Conservation (phyloP, 2,797 vertebrate genomes). For the Alca torda region DNA sequence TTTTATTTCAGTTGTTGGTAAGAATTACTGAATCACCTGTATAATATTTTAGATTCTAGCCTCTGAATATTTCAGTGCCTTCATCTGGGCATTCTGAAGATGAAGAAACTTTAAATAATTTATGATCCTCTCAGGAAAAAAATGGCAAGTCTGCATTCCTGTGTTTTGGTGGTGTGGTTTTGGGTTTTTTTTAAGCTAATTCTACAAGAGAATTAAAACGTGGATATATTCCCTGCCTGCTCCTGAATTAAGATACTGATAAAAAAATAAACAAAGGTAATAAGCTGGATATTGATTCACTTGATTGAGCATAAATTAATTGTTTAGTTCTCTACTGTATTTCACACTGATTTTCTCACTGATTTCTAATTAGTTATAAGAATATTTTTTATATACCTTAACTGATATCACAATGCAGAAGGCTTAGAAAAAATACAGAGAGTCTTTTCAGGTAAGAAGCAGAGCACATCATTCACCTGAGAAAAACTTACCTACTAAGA, state of each 20-base stretch:
- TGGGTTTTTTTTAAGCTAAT: not conserved
- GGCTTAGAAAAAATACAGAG: not conserved
- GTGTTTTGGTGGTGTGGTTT: not conserved
- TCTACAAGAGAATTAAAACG: not conserved
- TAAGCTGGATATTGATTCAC: not conserved
- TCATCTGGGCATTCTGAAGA: slow-evolving; percentile 30
- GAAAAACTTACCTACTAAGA: not conserved
- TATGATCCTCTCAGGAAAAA: not conserved
- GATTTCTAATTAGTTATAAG: not conserved
- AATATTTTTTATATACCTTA: not conserved
- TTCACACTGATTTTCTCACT: not conserved
- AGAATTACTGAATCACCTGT: not conserved
- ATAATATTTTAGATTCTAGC: not conserved
- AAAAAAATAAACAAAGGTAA: not conserved
- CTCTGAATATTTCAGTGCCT: not conserved
- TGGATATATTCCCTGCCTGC: not conserved
- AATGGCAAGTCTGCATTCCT: not conserved
- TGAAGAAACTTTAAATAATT: slow-evolving; percentile 46
- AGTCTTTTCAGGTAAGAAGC: not conserved
- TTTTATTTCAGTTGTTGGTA: not conserved
- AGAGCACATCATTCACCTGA: not conserved
- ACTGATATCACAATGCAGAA: not conserved
- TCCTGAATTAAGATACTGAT: not conserved
- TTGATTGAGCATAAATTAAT: not conserved
- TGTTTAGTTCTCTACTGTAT: not conserved